Evolutionary conservation across 1,140 invertebrate species (phyloP).

Genomic region (Tribolium castaneum): DNA sequence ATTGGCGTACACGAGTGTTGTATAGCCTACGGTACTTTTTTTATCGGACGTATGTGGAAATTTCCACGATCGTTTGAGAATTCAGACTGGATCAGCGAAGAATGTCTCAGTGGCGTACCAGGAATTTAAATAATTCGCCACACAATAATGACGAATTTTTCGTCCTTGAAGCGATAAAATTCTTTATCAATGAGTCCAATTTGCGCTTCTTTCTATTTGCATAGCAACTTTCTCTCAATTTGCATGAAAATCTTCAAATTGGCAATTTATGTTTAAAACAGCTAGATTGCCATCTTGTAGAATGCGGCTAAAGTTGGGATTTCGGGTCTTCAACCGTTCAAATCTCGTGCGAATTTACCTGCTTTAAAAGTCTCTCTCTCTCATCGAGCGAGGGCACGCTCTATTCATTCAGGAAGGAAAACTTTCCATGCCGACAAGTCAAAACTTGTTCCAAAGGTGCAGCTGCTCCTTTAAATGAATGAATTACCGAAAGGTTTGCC

Average conservation of each 20-base stretch:
- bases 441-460: background rate
- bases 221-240: background rate
- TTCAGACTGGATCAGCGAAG: background rate
- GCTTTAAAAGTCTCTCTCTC: background rate
- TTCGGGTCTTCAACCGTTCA: background rate
- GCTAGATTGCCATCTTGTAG: constrained; percentile 21
- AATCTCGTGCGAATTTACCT: background rate
- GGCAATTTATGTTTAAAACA: background rate
- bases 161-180: background rate
- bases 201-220: no score
- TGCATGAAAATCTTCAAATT: background rate
- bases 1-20: constrained; percentile 1
- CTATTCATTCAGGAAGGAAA: constrained; percentile 10
- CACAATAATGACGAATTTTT: background rate
- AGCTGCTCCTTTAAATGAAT: background rate
- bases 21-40: constrained; percentile 25
- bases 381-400: constrained; percentile 8
- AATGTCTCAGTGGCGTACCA: constrained; percentile 11
- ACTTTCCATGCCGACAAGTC: constrained; percentile 26
- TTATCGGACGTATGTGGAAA: background rate
- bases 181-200: background rate
- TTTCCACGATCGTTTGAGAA: constrained; percentile 9
- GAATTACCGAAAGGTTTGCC: background rate
- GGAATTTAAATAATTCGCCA: background rate
- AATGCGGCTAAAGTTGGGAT: background rate